Percentiles rank a stretch among this genome's conserved stretches.
Conservation (phyloP, 2,113 vertebrate species). For the Xiphias gladius region DNA sequence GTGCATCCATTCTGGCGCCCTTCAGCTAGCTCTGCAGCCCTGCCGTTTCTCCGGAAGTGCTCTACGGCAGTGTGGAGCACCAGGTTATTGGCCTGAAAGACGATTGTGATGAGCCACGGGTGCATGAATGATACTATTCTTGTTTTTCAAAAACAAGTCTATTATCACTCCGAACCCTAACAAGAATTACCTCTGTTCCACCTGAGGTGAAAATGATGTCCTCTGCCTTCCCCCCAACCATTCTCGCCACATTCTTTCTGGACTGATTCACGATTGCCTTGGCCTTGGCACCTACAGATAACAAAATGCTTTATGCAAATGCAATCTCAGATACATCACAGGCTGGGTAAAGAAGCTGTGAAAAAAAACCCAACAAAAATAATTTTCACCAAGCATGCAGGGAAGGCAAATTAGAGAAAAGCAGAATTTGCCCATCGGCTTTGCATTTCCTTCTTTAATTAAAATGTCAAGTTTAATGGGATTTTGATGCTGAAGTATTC, state of each 20-base stretch:
- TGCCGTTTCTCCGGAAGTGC: constrained; percentile 79
- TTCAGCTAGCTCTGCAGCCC: constrained; percentile 10
- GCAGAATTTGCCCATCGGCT: background rate
- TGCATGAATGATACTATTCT: background rate
- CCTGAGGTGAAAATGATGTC: constrained; percentile 96
- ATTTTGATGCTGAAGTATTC: background rate
- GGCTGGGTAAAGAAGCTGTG: background rate
- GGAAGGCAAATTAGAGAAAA: background rate
- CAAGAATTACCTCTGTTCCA: constrained; percentile 91
- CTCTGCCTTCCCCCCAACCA: constrained; percentile 88
- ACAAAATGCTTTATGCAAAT: background rate
- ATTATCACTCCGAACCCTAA: background rate
- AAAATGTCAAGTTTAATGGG: background rate
- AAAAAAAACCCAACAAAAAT: background rate
- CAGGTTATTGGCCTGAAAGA: constrained; percentile 92
- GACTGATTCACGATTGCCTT: constrained; percentile 87
- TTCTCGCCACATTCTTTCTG: constrained; percentile 88
- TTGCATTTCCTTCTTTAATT: background rate
- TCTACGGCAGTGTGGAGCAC: constrained; percentile 89
- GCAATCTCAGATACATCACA: background rate
- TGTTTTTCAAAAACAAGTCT: background rate
- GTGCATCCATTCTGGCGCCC: constrained; percentile 13
- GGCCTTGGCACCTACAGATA: constrained; percentile 87
- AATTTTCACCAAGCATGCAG: background rate
- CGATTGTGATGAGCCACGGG: background rate